A percentile compares a stretch with the other conserved stretches of the same genome.
These are phyloP conservation scores for Pygathrix nemaeus DNA, from an alignment of 2,113 vertebrate genomes.

Conservation along the genomic window DNA sequence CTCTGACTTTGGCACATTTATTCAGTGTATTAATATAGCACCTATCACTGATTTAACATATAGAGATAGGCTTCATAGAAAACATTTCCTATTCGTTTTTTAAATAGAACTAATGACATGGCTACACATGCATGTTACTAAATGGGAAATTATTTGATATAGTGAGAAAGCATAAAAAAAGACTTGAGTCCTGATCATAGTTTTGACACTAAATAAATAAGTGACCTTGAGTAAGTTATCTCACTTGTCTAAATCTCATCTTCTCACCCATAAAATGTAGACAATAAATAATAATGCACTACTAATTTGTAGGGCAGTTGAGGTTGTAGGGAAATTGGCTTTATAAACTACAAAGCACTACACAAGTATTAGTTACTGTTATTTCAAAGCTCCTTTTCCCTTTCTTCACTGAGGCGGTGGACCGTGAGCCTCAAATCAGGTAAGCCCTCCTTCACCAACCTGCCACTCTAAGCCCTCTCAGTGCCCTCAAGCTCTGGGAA, in stretches of 20 bases:
- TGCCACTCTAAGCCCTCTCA: rapidly evolving
- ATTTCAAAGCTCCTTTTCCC: neutral
- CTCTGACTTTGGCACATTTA: neutral
- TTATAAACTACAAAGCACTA: neutral
- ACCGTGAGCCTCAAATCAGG: neutral
- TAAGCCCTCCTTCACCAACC: too few species aligned
- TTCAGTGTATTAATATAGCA: neutral
- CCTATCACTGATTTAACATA: neutral
- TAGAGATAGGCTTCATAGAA: neutral
- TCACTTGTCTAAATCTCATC: neutral
- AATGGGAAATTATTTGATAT: neutral
- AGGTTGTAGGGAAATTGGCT: neutral
- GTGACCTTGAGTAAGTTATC: neutral
- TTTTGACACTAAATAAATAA: neutral
- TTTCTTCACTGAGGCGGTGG: neutral
- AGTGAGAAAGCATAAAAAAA: neutral
- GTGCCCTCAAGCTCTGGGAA: neutral
- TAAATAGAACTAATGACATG: neutral
- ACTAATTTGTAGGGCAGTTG: neutral
- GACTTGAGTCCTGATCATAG: rapidly evolving
- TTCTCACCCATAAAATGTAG: neutral
- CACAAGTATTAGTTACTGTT: neutral
- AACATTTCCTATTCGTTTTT: neutral
- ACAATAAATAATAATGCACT: neutral
- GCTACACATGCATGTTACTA: neutral